A percentile compares a stretch with the other conserved stretches of the same genome.
phyloP scores from a whole-genome alignment of 2,113 vertebrate species.

The Helogale parvula region DNA sequence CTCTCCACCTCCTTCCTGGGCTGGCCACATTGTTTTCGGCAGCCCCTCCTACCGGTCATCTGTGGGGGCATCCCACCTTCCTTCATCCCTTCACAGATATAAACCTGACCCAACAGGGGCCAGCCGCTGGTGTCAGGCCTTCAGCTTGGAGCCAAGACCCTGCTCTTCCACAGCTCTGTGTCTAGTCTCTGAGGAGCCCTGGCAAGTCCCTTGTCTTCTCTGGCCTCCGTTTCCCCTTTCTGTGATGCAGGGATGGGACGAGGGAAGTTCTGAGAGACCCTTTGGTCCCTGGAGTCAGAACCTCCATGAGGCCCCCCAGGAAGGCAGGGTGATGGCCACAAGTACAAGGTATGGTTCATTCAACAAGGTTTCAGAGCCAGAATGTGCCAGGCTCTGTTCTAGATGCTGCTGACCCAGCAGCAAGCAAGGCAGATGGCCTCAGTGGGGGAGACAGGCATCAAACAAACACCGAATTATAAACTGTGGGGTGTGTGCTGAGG shows the following conservation, averaged over 20 bases:
- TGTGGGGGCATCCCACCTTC: background rate
- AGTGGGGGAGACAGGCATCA: fast-evolving
- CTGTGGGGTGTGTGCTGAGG: background rate
- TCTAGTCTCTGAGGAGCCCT: background rate
- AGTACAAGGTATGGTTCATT: fast-evolving
- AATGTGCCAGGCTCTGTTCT: background rate
- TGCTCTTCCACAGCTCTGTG: background rate
- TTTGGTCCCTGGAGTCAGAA: background rate
- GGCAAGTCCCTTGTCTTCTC: background rate
- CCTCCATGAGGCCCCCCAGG: background rate
- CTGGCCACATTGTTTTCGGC: background rate
- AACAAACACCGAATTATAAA: background rate
- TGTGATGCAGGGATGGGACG: background rate
- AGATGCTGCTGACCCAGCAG: background rate
- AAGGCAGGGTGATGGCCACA: background rate
- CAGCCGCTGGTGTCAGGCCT: background rate
- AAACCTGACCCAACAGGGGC: background rate
- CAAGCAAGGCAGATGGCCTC: background rate
- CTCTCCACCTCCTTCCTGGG: background rate
- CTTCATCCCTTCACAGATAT: background rate
- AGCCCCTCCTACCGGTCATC: background rate
- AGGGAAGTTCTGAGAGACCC: background rate
- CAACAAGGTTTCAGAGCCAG: fast-evolving
- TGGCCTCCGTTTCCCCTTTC: background rate
- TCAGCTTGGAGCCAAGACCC: background rate